These are phyloP conservation scores for Hydropsyche betteni DNA, from an alignment of 2,888 invertebrate genomes.

Conservation along the genomic window DNA sequence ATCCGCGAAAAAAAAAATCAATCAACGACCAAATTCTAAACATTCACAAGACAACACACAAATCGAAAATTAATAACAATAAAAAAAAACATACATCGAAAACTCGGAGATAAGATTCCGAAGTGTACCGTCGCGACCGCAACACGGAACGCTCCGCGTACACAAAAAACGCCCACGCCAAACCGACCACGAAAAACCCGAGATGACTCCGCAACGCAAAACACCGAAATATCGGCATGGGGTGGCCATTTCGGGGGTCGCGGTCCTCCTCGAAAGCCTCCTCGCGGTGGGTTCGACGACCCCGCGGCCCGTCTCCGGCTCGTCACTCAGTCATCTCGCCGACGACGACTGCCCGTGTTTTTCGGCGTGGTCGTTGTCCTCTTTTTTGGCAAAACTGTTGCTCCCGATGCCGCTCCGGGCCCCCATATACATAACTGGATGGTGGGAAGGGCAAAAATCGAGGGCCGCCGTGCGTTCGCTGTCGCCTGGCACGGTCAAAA, in stretches of 20 bases:
- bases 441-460: constrained; percentile 4
- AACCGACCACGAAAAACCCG: constrained; percentile 20
- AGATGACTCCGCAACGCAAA: background rate
- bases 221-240: background rate
- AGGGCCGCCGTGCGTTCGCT: constrained; percentile 7
- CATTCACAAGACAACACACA: too few species aligned
- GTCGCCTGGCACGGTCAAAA: background rate
- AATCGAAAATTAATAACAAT: too few species aligned
- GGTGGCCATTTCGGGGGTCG: constrained; percentile 15
- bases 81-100: background rate
- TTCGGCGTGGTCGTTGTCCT: constrained; percentile 34
- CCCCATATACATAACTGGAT: constrained; percentile 42
- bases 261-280: background rate
- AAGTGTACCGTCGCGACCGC: constrained; percentile 10
- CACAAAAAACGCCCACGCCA: background rate
- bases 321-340: constrained; percentile 38
- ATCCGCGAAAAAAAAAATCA: too few species aligned
- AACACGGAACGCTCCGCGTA: background rate
- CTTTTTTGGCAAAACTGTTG: constrained; percentile 35
- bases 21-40: too few species aligned
- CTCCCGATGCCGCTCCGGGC: constrained; percentile 17
- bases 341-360: constrained; percentile 33
- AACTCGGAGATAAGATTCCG: background rate
- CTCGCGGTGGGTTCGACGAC: constrained; percentile 26
- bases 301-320: background rate